These are phyloP conservation scores for Urosaurus nigricauda DNA, from an alignment of 2,797 vertebrate species.

Conservation along the genomic window DNA sequence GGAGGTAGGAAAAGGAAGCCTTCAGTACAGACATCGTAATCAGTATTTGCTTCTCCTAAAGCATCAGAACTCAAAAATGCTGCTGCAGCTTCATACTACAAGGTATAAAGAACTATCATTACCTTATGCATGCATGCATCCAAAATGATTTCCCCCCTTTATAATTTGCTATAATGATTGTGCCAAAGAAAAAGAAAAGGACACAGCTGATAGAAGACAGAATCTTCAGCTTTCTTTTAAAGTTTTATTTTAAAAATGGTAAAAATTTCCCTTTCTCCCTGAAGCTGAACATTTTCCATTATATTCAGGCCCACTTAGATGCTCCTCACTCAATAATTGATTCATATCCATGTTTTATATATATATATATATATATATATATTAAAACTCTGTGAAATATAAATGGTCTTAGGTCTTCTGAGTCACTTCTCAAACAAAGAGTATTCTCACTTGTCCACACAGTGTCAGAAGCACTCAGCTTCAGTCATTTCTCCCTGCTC, in stretches of 20 bases:
- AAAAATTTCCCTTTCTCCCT: slow-evolving; percentile 29
- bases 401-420: slow-evolving; percentile 55
- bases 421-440: slow-evolving; percentile 67
- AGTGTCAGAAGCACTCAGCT: slow-evolving; percentile 58
- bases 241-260: slow-evolving; percentile 36
- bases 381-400: slow-evolving; percentile 50
- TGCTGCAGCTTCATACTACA: not conserved
- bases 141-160: too few relatives aligned
- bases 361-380: not conserved
- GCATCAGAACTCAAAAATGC: not conserved
- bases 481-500: slow-evolving; percentile 48
- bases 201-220: slow-evolving; percentile 32
- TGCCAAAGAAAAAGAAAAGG: slow-evolving; percentile 5
- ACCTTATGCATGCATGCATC: not conserved
- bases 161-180: not conserved
- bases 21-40: not conserved
- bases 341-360: slow-evolving; percentile 1
- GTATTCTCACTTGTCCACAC: slow-evolving; percentile 52
- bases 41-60: not conserved
- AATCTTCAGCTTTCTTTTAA: slow-evolving; percentile 1
- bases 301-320: slow-evolving; percentile 46
- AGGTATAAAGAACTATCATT: not conserved
- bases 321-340: slow-evolving; percentile 22
- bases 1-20: not conserved
- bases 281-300: not conserved